Base-by-base conservation (phyloP, 2,113 vertebrate species). In the Scalopus aquaticus region DNA sequence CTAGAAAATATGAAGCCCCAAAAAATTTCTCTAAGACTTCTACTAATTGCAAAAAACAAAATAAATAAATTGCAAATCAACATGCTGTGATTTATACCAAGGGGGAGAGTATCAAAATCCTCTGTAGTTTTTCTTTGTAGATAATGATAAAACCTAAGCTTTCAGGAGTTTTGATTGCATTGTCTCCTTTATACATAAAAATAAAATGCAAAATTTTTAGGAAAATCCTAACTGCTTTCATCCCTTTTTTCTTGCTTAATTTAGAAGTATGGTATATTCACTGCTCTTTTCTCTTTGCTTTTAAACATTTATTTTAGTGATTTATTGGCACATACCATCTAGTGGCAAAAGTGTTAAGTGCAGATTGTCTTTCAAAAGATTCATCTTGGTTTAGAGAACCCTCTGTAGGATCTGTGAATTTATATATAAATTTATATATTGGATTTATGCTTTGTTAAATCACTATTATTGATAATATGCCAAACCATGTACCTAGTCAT, bases 301-400 rank as follows among this genome's bases (percentile, higher is more conserved):
- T 80, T 80, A 91, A 64, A 56, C n/a, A 22, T 54, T 90, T 37
- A 44, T 95, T 67, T 35, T 82, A 89, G 42, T 92, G 49, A 77
- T 73, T 87, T 65, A 83, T 86, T 60, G 65, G 46, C 90, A 3
- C 39, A 20, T 88, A 30, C 24, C 56, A 64, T 35, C 32, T 96
- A 96, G 54, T 90, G 51, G 93, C 60, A 90, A 22, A 94, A 92
- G n/a, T 76, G 15, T 92, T 89, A 90, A 86, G 24, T 89, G 15
- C 51, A 79, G 7, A 65, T 56, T 79, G 3, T 74, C 49, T 93
- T 85, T 69, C 12, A 72, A 91, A 92, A 82, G 30, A 20, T 22
- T 72, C 17, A 54, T 79, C 24, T 73, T 81, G 90, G 30, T 17
- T 60, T 84, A 80, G 54, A 79, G 17, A n/a, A 70, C n/a, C n/a